phyloP scores from a whole-genome alignment of 2,888 invertebrate genomes.

The Troides oblongomaculatus region DNA sequence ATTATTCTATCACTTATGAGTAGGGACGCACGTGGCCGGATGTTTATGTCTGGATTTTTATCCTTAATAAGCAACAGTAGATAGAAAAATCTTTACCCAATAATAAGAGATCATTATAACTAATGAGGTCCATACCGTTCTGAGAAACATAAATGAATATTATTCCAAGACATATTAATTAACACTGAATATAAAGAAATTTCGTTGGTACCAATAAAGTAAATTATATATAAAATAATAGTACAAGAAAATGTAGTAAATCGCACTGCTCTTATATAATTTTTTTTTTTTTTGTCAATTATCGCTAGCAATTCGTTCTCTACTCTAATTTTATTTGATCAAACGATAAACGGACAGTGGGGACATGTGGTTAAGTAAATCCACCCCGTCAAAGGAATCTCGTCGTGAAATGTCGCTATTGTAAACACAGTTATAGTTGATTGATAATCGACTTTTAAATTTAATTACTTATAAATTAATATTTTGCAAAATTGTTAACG shows the following conservation, averaged over 20 bases:
- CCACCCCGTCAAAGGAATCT: conserved; percentile 1
- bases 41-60: conserved; percentile 4
- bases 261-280: conserved; percentile 5
- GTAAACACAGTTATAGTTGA: background rate
- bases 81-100: background rate
- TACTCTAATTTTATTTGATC: background rate
- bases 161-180: background rate
- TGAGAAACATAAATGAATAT: background rate
- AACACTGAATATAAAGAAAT: background rate
- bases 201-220: background rate
- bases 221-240: background rate
- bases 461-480: too few species aligned
- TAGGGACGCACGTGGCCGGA: background rate
- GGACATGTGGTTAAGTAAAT: background rate
- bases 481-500: too few species aligned
- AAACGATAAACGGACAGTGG: background rate
- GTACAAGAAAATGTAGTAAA: background rate
- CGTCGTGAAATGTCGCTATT: background rate
- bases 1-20: conserved; percentile 1
- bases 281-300: background rate
- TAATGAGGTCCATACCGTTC: background rate
- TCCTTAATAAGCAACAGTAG: background rate
- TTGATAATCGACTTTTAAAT: background rate
- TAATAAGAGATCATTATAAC: background rate
- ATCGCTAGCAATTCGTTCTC: conserved; percentile 10